Evolutionary conservation across 35 echinoderm and acorn worm genomes (phyloP).

Genomic region (Patiria miniata): DNA sequence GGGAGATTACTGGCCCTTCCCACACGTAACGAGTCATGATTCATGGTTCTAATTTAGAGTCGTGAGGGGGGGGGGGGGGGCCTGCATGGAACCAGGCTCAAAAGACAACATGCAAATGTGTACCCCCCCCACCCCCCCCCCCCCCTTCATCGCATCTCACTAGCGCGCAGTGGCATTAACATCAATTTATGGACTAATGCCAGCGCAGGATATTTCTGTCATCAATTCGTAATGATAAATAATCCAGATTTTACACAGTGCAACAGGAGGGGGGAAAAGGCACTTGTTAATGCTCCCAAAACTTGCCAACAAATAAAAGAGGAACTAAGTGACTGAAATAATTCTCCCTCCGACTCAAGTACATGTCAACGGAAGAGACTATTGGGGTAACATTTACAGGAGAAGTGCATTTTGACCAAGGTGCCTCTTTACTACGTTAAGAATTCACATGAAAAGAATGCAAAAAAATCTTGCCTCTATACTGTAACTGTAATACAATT

Average conservation of each 20-base stretch:
- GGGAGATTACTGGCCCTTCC: too few relatives aligned
- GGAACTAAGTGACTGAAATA: background rate
- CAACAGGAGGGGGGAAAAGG: background rate
- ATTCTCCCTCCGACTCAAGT: background rate
- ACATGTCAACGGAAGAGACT: too few relatives aligned
- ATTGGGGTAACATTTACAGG: background rate
- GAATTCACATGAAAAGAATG: background rate
- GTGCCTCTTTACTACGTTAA: too few relatives aligned
- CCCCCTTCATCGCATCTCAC: background rate
- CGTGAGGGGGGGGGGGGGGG: background rate
- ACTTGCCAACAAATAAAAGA: background rate
- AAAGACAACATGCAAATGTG: too few relatives aligned
- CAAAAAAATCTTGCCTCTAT: too few relatives aligned
- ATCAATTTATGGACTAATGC: background rate
- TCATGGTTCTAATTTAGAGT: background rate
- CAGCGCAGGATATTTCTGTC: slow-evolving; percentile 17
- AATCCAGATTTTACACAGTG: slow-evolving; percentile 17
- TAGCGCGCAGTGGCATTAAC: background rate
- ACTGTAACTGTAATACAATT: too few relatives aligned
- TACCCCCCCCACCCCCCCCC: too few relatives aligned
- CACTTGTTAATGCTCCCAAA: background rate
- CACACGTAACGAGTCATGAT: too few relatives aligned
- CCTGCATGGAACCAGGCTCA: background rate
- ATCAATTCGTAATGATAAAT: slow-evolving; percentile 27
- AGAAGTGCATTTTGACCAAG: background rate